Conservation (phyloP, 2,888 invertebrate species). For the Campopleginae sp. region DNA sequence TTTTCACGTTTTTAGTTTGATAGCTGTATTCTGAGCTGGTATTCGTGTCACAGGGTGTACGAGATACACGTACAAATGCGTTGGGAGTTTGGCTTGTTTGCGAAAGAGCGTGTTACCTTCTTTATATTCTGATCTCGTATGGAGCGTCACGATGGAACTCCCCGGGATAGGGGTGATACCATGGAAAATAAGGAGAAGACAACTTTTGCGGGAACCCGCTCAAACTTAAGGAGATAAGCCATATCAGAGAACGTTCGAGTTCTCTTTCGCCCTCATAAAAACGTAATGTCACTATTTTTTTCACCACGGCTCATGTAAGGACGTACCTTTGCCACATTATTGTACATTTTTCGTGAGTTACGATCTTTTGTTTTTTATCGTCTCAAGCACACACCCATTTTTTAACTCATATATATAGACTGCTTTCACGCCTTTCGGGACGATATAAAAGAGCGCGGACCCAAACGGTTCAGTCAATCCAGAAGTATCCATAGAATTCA, state of each 20-base stretch:
- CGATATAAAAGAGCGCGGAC: constrained; percentile 46
- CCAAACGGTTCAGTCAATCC: constrained; percentile 52
- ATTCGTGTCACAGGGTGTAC: constrained; percentile 3
- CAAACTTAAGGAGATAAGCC: constrained; percentile 59
- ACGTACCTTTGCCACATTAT: not conserved
- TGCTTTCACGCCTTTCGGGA: constrained; percentile 3
- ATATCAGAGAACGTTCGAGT: constrained; percentile 45
- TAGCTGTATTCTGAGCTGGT: constrained; percentile 6
- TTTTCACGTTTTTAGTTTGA: constrained; percentile 7
- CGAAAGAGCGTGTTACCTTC: constrained; percentile 49
- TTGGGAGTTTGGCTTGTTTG: constrained; percentile 41
- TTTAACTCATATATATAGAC: not conserved
- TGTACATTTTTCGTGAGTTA: not conserved
- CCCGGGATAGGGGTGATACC: constrained; percentile 61
- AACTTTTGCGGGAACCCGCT: constrained; percentile 42
- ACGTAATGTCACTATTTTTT: constrained; percentile 1
- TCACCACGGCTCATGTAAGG: constrained; percentile 1
- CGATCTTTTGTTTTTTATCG: constrained; percentile 10
- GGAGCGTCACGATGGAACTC: constrained; percentile 45
- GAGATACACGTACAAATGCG: constrained; percentile 2
- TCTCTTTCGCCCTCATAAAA: constrained; percentile 30
- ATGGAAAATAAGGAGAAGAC: constrained; percentile 37
- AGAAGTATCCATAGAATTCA: constrained; percentile 46
- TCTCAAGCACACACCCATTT: not conserved
- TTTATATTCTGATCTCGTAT: constrained; percentile 64